phyloP scores from a whole-genome alignment of 1,140 invertebrate species.

The Gerris buenoi region DNA sequence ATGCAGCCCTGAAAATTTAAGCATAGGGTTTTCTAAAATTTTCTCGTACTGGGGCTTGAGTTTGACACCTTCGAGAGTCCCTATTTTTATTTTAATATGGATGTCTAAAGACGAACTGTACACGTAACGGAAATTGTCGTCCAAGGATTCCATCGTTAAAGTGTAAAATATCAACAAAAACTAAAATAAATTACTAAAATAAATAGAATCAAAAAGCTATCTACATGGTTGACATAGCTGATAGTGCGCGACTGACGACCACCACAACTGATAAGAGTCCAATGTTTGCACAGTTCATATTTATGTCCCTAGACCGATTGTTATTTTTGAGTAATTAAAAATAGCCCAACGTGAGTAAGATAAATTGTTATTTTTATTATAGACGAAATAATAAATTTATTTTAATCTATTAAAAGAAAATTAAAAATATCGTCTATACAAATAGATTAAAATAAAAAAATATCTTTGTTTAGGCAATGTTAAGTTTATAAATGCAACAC shows the following conservation, averaged over 20 bases:
- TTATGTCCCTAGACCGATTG: no score
- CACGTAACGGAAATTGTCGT: constrained; percentile 68
- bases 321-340: no score
- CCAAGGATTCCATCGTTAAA: constrained; percentile 41
- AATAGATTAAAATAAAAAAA: no score
- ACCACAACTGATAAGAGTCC: no score
- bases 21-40: constrained; percentile 68
- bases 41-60: constrained; percentile 75
- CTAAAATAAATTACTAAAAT: not conserved
- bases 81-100: constrained; percentile 83
- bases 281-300: not conserved
- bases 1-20: constrained; percentile 80
- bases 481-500: no score
- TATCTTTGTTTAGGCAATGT: no score
- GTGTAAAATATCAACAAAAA: not conserved
- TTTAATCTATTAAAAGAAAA: no score
- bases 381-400: no score
- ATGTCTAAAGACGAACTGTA: constrained; percentile 81
- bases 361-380: no score
- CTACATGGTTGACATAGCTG: not conserved
- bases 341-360: no score
- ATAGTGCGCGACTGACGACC: not conserved
- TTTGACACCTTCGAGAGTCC: constrained; percentile 82
- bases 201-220: not conserved
- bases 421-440: no score